These are phyloP conservation scores for Ephestia elutella DNA, from an alignment of 1,140 invertebrate species.

Conservation along the genomic window DNA sequence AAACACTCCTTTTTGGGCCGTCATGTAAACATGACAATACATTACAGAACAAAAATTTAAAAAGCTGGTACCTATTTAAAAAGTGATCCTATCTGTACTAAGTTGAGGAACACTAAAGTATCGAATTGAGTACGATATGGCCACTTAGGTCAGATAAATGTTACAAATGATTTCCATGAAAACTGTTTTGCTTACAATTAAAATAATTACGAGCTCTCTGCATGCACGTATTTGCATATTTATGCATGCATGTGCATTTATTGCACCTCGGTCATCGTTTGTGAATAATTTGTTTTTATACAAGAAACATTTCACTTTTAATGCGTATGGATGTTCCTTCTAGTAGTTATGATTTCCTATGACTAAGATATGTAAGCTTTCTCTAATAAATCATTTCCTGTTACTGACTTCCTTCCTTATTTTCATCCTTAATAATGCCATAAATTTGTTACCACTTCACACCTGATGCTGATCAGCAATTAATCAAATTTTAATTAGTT, in stretches of 20 bases:
- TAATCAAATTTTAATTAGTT: too few relatives aligned
- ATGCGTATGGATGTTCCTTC: background rate
- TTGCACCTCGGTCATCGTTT: background rate
- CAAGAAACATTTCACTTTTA: background rate
- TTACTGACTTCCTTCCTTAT: background rate
- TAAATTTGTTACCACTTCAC: too few relatives aligned
- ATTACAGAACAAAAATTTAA: too few relatives aligned
- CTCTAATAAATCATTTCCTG: background rate
- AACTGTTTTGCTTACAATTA: background rate
- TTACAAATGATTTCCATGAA: background rate
- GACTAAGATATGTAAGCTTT: background rate
- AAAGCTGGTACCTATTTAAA: too few relatives aligned
- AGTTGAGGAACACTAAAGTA: too few relatives aligned
- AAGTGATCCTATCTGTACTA: too few relatives aligned
- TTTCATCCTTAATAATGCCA: too few relatives aligned
- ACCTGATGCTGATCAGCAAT: too few relatives aligned
- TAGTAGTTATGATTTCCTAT: background rate
- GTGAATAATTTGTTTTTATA: slow-evolving; percentile 1
- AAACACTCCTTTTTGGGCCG: too few relatives aligned
- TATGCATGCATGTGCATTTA: background rate
- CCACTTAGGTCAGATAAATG: background rate
- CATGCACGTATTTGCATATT: background rate
- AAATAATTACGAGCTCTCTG: background rate
- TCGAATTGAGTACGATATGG: too few relatives aligned
- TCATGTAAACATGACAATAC: too few relatives aligned